These are phyloP conservation scores for Phaedon cochleariae DNA, from an alignment of 2,888 invertebrate species.

Conservation along the genomic window DNA sequence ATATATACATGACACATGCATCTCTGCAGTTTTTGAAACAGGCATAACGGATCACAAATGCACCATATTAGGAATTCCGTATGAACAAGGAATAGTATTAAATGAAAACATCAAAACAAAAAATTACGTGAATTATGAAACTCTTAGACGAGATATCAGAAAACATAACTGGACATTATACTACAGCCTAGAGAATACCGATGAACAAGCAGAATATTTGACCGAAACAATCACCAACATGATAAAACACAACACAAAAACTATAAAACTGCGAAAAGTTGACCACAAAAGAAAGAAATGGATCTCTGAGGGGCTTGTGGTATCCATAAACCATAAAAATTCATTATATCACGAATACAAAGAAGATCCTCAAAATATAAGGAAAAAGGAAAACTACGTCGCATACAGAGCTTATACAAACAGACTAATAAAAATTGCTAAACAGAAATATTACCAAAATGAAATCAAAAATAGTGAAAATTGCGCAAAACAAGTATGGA, in stretches of 20 bases:
- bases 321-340: no score
- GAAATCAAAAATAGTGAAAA: no score
- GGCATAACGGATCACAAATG: conserved; percentile 8
- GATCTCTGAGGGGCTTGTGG: conserved; percentile 3
- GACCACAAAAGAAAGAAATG: conserved; percentile 8
- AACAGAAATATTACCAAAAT: no score
- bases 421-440: no score
- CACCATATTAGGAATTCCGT: conserved; percentile 12
- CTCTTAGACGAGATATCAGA: background rate
- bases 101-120: background rate
- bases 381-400: no score
- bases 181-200: conserved; percentile 9
- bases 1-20: background rate
- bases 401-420: no score
- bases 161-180: conserved; percentile 1
- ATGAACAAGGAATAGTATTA: background rate
- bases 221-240: background rate
- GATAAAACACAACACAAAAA: conserved; percentile 6
- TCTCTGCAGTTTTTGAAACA: conserved; percentile 6
- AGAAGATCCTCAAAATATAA: no score
- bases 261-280: background rate
- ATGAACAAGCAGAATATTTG: conserved; percentile 4
- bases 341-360: no score
- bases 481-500: no score
- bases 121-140: conserved; percentile 10